Conservation (phyloP, 2,797 vertebrate species). For the Pangasius djambal region DNA sequence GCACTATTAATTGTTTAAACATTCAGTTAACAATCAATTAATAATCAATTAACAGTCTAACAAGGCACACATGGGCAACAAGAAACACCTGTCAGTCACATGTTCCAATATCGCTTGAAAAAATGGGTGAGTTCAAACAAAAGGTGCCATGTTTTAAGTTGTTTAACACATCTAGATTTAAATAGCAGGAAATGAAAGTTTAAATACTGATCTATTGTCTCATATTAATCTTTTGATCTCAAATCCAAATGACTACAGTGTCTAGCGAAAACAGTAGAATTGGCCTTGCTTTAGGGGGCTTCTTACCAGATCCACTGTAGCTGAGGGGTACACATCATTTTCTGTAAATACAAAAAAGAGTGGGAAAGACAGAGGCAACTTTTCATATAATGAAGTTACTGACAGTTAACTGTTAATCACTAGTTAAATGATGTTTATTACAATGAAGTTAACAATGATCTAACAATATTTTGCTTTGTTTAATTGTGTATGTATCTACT, state of each 20-base stretch:
- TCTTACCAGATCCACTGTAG: neutral
- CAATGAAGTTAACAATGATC: neutral
- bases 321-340: constrained; percentile 19
- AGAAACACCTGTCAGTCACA: too few relatives aligned
- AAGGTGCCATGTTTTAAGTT: too few relatives aligned
- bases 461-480: neutral
- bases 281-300: neutral
- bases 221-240: neutral
- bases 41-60: too few relatives aligned
- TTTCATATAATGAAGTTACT: constrained; percentile 13
- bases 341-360: neutral
- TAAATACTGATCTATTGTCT: neutral
- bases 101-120: too few relatives aligned
- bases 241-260: neutral
- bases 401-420: neutral
- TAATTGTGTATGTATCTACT: neutral
- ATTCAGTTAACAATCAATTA: too few relatives aligned
- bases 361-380: neutral
- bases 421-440: neutral
- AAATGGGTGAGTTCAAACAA: too few relatives aligned
- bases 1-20: too few relatives aligned
- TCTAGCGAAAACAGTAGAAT: neutral
- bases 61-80: too few relatives aligned
- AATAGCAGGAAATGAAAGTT: neutral
- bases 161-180: neutral